Evolutionary conservation across 2,113 vertebrate genomes (phyloP).

Genomic region (Prietella phreatophila): DNA sequence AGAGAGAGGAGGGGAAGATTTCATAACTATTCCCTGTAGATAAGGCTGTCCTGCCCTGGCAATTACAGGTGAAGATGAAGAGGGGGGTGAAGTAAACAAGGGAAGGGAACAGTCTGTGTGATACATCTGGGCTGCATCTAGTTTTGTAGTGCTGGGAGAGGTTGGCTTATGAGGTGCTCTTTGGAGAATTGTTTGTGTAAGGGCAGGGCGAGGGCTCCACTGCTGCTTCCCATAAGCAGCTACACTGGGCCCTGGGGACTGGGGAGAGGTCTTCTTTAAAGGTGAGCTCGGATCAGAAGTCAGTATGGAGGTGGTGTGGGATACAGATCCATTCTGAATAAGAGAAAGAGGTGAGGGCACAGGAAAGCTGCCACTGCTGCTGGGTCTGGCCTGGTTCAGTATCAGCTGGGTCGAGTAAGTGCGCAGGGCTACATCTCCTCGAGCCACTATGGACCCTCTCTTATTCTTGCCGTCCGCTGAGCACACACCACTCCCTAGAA

Average conservation of each 20-base stretch:
- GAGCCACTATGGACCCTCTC: slow-evolving; percentile 55
- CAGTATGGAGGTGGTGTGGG: slow-evolving; percentile 28
- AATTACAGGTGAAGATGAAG: slow-evolving; percentile 65
- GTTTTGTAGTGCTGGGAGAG: slow-evolving; percentile 63
- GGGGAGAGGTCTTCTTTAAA: slow-evolving; percentile 55
- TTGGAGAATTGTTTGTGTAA: slow-evolving; percentile 65
- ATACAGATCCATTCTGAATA: slow-evolving; percentile 48
- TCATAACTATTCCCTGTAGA: slow-evolving; percentile 56
- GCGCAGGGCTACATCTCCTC: slow-evolving; percentile 66
- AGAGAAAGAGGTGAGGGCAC: slow-evolving; percentile 34
- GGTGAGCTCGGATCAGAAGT: slow-evolving; percentile 52
- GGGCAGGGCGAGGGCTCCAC: slow-evolving; percentile 64
- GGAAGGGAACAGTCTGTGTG: slow-evolving; percentile 59
- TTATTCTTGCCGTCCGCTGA: slow-evolving; percentile 45
- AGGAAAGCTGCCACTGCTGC: slow-evolving; percentile 47
- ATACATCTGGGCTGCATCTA: slow-evolving; percentile 55
- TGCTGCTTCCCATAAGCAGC: slow-evolving; percentile 59
- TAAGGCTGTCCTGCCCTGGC: slow-evolving; percentile 56
- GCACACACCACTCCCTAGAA: slow-evolving; percentile 43
- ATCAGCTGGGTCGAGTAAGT: slow-evolving; percentile 62
- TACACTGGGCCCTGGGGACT: slow-evolving; percentile 54
- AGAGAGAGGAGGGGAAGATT: slow-evolving; percentile 62
- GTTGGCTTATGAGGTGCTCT: slow-evolving; percentile 69
- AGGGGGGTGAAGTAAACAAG: slow-evolving; percentile 46
- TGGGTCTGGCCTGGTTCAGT: slow-evolving; percentile 60